phyloP scores from a whole-genome alignment of 1,140 invertebrate species.

The Tribolium castaneum region DNA sequence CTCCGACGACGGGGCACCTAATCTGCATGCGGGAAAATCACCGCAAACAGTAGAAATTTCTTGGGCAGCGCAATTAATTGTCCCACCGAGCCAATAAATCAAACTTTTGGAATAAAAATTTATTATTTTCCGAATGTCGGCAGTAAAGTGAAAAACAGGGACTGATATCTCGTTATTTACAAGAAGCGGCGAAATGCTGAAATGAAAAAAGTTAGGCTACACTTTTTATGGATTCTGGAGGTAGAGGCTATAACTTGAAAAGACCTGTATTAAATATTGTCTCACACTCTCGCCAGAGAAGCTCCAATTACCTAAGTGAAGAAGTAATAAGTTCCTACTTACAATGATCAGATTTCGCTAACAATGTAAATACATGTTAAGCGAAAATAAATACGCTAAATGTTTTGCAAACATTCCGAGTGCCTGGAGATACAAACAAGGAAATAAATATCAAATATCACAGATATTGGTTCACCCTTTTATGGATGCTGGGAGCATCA shows the following conservation, averaged over 20 bases:
- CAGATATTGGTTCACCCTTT: background rate
- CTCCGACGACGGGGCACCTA: background rate
- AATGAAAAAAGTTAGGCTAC: conserved; percentile 16
- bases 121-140: background rate
- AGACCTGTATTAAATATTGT: background rate
- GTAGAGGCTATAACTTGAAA: background rate
- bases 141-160: background rate
- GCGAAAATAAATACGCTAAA: background rate
- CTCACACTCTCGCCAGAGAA: background rate
- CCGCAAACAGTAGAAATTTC: no score
- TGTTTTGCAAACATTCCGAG: background rate
- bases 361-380: background rate
- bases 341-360: background rate
- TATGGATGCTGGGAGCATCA: background rate
- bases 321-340: no score
- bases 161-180: conserved; percentile 8
- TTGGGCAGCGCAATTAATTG: no score
- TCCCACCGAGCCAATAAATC: background rate
- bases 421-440: background rate
- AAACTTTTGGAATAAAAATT: background rate
- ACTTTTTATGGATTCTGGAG: conserved; percentile 12
- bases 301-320: background rate
- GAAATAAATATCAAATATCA: background rate
- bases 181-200: background rate
- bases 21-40: no score